Evolutionary conservation across 2,888 invertebrate genomes (phyloP).

Genomic region (Drosophila subsilvestris): DNA sequence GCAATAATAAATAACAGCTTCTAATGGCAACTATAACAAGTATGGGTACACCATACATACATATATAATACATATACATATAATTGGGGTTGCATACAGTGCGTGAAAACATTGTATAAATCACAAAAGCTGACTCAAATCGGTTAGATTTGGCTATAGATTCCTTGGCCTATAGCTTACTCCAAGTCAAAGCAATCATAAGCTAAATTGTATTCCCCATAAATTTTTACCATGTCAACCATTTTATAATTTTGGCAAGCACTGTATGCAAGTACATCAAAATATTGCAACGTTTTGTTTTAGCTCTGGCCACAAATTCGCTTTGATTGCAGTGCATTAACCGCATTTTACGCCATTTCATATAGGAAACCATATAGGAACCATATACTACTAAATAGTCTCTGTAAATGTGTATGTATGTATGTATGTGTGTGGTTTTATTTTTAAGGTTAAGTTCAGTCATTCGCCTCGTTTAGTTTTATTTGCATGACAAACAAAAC

Average conservation of each 20-base stretch:
- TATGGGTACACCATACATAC: not conserved
- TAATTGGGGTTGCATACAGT: not conserved
- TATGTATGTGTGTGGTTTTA: slow-evolving; percentile 24
- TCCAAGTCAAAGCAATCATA: no score
- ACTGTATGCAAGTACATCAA: slow-evolving; percentile 13
- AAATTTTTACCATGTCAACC: no score
- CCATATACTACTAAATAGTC: not conserved
- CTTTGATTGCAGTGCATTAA: slow-evolving; percentile 56
- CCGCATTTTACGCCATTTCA: slow-evolving; percentile 56
- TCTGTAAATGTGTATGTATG: slow-evolving; percentile 13
- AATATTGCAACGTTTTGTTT: slow-evolving; percentile 32
- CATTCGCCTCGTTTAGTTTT: slow-evolving; percentile 69
- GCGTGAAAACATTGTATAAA: not conserved
- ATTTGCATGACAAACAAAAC: slow-evolving; percentile 67
- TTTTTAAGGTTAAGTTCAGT: slow-evolving; percentile 73
- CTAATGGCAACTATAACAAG: not conserved
- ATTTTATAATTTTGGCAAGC: not conserved
- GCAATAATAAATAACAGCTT: slow-evolving; percentile 3
- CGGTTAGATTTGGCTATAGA: not conserved
- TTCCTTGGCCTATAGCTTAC: not conserved
- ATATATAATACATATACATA: not conserved
- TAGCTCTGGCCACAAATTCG: slow-evolving; percentile 4
- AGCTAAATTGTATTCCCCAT: no score
- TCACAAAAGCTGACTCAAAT: not conserved
- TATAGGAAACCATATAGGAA: slow-evolving; percentile 43